Base-by-base conservation (phyloP, 2,113 vertebrate species). In the Penelope pileata region DNA sequence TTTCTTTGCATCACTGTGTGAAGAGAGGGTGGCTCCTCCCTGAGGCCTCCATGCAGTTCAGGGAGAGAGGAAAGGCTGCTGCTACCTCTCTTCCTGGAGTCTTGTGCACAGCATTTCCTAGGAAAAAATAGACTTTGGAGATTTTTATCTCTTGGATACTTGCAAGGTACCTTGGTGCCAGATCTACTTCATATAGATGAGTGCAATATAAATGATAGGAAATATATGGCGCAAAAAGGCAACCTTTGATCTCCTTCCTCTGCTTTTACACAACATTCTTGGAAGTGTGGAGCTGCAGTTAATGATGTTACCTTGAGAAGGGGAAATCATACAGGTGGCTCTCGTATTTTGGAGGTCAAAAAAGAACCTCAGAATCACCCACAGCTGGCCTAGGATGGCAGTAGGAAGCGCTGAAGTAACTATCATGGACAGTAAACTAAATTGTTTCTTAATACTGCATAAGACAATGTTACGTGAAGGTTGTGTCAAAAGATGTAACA, bases 1-100 rank as follows among this genome's bases (percentile, higher is more conserved):
- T 6, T 74, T 24, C 13, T 60, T 50, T 92, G 16, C 29, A 30
- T 13, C 2, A 3, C 7, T 27, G 16, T 0, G 0, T 22, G 9
- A 32, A 16, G 0, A 2, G 16, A 59, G 8, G 21, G n/a, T 8
- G 51, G 26, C 10, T 83, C 5, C 23, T 67, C 36, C 45, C 30
- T 66, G 42, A 70, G 53, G 13, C 17, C 6, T 53, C 16, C 40
- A 15, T 56, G 45, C 16, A 70, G 40, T 36, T 29, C 24, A 56
- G 54, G 8, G 7, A 32, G 13, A 76, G 42, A 58, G 4, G 27
- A 56, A 30, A 7, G 30, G 12, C 9, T 86, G 8, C 21, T 62
- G 50, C 27, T 40, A 12, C 4, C 7, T 24, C 9, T 67, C 18
- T 63, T 36, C 3, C 3, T 63, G 30, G 30, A 70, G 21, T 10